A percentile compares a stretch with the other conserved stretches of the same genome.
These are phyloP conservation scores for Spilosoma lubricipeda DNA, from an alignment of 2,888 invertebrate species.

Conservation along the genomic window DNA sequence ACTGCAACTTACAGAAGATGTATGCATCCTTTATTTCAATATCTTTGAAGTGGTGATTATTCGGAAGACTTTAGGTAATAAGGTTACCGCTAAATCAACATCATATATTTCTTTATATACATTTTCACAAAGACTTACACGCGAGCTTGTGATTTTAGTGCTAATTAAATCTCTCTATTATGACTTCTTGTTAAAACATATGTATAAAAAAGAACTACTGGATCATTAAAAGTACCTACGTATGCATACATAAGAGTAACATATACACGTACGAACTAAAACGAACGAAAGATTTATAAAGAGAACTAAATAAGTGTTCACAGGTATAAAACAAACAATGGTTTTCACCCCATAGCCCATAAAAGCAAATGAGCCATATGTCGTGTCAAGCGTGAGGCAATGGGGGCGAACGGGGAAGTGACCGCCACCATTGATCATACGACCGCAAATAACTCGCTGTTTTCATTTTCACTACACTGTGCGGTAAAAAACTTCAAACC, in stretches of 20 bases:
- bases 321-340: conserved; percentile 71
- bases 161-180: not conserved
- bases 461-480: conserved; percentile 68
- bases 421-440: conserved; percentile 77
- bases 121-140: no score
- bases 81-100: no score
- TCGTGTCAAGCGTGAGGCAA: conserved; percentile 67
- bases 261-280: not conserved
- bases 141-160: not conserved
- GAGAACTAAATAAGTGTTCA: conserved; percentile 18
- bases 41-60: no score
- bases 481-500: conserved; percentile 58
- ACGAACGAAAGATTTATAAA: not conserved
- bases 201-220: not conserved
- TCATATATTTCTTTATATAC: no score
- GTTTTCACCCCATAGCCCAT: conserved; percentile 54
- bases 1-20: not conserved
- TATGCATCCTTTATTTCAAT: not conserved
- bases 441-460: conserved; percentile 69
- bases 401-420: conserved; percentile 73
- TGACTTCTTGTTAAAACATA: not conserved
- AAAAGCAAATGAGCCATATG: conserved; percentile 78
- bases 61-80: no score
- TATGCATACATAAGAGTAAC: not conserved
- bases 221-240: not conserved